Percentiles rank a stretch among this genome's conserved stretches.
These are phyloP conservation scores for Symphodus melops DNA, from an alignment of 2,113 vertebrate genomes.

Conservation along the genomic window DNA sequence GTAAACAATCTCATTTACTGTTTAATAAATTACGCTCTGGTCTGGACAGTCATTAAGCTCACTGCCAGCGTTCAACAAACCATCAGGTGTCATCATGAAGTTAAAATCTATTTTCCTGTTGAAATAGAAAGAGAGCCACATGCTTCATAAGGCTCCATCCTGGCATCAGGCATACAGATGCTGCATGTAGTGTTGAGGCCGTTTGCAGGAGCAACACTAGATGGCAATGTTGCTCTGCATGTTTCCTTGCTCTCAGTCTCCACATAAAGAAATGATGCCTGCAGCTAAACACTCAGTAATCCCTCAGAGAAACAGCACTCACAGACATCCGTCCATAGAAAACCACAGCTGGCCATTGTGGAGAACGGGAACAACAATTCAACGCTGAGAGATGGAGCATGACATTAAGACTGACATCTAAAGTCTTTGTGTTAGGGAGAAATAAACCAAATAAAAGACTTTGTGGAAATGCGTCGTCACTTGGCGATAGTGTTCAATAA, in stretches of 20 bases:
- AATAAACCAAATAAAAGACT: neutral
- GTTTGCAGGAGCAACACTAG: conserved; percentile 44
- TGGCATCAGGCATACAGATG: neutral
- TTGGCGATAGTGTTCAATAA: conserved; percentile 31
- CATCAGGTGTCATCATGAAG: no score
- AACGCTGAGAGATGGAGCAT: conserved; percentile 32
- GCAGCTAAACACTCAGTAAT: conserved; percentile 49
- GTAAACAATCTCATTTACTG: no score
- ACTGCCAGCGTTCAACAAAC: no score
- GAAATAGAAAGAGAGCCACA: neutral
- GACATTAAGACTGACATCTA: conserved; percentile 47
- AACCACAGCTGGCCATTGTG: conserved; percentile 29
- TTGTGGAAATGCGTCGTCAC: conserved; percentile 14
- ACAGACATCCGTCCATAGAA: conserved; percentile 24
- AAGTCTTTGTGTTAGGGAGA: conserved; percentile 11
- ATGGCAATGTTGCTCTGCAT: conserved; percentile 41
- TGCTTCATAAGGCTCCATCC: neutral
- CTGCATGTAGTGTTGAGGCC: neutral
- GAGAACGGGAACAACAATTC: conserved; percentile 18
- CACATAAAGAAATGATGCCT: conserved; percentile 24
- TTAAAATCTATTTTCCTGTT: no score
- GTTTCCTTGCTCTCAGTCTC: neutral
- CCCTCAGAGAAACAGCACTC: conserved; percentile 29
- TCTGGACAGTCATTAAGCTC: no score
- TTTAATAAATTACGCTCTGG: no score